phyloP scores from a whole-genome alignment of 2,888 invertebrate genomes.

The Nysson spinosus region DNA sequence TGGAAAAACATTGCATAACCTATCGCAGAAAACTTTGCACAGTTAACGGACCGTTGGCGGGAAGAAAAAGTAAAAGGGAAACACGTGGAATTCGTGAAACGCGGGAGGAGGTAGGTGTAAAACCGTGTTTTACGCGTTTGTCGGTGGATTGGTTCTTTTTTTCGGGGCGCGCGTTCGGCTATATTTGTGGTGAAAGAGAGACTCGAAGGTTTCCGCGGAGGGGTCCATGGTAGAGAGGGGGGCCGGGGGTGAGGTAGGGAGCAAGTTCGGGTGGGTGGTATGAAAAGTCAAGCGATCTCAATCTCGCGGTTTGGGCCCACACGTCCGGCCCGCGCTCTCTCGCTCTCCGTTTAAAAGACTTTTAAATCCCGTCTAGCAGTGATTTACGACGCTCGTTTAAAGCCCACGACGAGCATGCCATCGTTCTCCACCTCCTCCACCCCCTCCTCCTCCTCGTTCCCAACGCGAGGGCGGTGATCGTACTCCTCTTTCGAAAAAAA shows the following conservation, averaged over 20 bases:
- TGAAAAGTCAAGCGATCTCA: constrained; percentile 50
- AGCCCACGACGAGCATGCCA: constrained; percentile 43
- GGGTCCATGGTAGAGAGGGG: background rate
- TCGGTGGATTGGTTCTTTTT: background rate
- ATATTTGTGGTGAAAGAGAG: constrained; percentile 54
- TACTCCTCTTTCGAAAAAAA: constrained; percentile 12
- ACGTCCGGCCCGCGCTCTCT: constrained; percentile 30
- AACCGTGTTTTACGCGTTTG: no score
- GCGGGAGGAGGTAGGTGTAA: no score
- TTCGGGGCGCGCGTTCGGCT: constrained; percentile 16
- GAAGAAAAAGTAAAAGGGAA: no score
- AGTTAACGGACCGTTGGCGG: no score
- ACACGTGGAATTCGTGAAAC: no score
- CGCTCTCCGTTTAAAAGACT: constrained; percentile 42
- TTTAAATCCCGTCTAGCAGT: constrained; percentile 47
- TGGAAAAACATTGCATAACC: no score
- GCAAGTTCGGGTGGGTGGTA: constrained; percentile 46
- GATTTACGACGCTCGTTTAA: constrained; percentile 56
- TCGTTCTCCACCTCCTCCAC: no score
- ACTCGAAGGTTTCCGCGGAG: constrained; percentile 27
- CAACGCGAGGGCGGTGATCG: constrained; percentile 32
- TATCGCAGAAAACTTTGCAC: no score
- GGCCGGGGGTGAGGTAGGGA: constrained; percentile 4
- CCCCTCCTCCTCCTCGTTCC: constrained; percentile 18
- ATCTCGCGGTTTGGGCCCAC: constrained; percentile 47